Conservation (phyloP, 2,888 invertebrate species). For the Chalcosyrphus nemorum region DNA sequence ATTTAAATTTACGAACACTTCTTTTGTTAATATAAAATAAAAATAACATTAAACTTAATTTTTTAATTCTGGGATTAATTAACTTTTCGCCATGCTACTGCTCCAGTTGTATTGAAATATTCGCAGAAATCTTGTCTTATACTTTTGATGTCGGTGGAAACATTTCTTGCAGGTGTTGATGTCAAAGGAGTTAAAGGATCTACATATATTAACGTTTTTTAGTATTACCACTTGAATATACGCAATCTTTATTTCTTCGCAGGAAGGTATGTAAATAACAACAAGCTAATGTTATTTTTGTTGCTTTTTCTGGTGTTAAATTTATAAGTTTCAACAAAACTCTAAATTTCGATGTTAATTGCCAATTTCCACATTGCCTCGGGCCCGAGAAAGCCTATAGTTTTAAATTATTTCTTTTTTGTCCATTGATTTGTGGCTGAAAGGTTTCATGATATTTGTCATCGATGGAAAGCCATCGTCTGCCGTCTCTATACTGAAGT, state of each 20-base stretch:
- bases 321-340: not conserved
- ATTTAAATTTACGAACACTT: too few species aligned
- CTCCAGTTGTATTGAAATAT: not conserved
- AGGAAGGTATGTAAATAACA: not conserved
- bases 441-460: constrained; percentile 4
- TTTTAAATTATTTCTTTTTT: not conserved
- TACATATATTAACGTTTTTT: too few species aligned
- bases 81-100: constrained; percentile 8
- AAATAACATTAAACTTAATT: too few species aligned
- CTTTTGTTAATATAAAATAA: too few species aligned
- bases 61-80: too few species aligned
- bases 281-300: not conserved
- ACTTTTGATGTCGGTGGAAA: not conserved
- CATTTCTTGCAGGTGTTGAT: not conserved
- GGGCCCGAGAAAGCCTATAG: constrained; percentile 4
- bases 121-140: not conserved
- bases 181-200: not conserved
- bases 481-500: not conserved
- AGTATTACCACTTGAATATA: too few species aligned
- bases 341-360: not conserved
- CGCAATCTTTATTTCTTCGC: too few species aligned
- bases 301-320: not conserved
- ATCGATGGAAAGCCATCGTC: not conserved
- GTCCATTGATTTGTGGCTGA: not conserved
- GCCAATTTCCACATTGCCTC: not conserved